Evolutionary conservation across 2,888 invertebrate genomes (phyloP), one percentile per base, ranked within the genome.

Genomic region (Phengaris alcon): DNA sequence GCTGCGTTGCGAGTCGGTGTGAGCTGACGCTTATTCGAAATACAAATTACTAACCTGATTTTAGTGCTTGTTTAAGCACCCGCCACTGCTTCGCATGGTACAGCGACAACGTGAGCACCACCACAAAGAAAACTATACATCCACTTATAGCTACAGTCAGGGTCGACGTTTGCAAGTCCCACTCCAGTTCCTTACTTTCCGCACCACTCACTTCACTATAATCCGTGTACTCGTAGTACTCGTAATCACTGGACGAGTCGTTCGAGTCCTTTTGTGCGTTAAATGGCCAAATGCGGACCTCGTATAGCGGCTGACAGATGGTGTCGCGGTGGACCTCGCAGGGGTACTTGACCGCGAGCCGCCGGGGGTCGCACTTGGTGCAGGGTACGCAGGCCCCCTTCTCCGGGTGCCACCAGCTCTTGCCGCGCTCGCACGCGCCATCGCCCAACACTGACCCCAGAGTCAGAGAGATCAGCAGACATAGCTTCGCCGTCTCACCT

Each of bases 71-170:
- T 89, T 97, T 97, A 85, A 97, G 95, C 84, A 95, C 94, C 86
- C 95, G 95, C 97, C 97, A 97, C 87, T 97, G 97, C 84, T 95
- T 95, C 82, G 96, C 96, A 86, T 97, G 97, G 83, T 97, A 95
- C 82, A 97, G 90, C 81, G 96, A 96, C 86, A 97, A 95, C 83
- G 95, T 94, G 81, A 96, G 95, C 85, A 97, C 96, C 80, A 96
- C 96, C 82, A 96, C 92, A 93, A 97, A 97, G 93, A 97, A 97
- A 85, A 97, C 93, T 77, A 97, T 94, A 93, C 97, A 97, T 79
- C 96, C 96, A 85, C 95, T 94, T 57, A 96, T 95, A 73, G 97
- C 97, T 80, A 96, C 89, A 77, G 95, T 95, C 82, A 97, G 93
- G 76, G 96, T 95, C 73, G 95, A 94, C 76, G 96, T 95, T 85